phyloP scores from a whole-genome alignment of 2,113 vertebrate genomes.

The Silurus glanis region DNA sequence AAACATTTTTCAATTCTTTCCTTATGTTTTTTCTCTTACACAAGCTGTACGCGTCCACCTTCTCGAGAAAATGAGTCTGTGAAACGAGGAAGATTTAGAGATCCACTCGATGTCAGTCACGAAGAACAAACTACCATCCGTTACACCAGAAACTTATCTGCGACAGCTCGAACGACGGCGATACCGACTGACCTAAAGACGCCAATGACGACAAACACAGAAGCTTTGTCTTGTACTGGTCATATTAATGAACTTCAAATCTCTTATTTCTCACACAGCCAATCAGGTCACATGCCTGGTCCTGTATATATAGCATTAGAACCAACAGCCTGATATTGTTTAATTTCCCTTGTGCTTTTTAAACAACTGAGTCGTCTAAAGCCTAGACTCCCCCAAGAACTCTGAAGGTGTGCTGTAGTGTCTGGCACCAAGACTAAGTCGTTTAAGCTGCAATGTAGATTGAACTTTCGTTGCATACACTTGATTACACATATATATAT shows the following conservation, averaged over 20 bases:
- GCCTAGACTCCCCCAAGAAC: too few relatives aligned
- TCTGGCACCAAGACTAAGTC: too few relatives aligned
- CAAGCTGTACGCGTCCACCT: not conserved
- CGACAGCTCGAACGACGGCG: not conserved
- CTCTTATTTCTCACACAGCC: not conserved
- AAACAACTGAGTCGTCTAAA: too few relatives aligned
- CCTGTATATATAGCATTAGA: not conserved
- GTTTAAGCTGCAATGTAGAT: too few relatives aligned
- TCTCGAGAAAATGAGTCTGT: not conserved
- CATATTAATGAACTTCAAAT: not conserved
- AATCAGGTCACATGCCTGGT: not conserved
- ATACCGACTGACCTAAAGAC: not conserved
- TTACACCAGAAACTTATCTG: not conserved
- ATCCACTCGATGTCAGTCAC: not conserved
- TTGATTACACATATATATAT: too few relatives aligned
- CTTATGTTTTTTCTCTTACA: slow-evolving; percentile 21
- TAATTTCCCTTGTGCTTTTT: too few relatives aligned
- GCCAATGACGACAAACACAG: not conserved
- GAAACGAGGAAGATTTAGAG: not conserved
- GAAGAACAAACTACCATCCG: not conserved
- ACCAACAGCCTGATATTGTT: too few relatives aligned
- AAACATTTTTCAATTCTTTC: slow-evolving; percentile 49
- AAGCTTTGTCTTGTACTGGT: not conserved
- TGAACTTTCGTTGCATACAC: too few relatives aligned
- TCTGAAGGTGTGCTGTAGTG: too few relatives aligned